Evolutionary conservation across 2,888 invertebrate species (phyloP), one percentile per base, ranked within the genome.

Genomic region (Philonicus albiceps): DNA sequence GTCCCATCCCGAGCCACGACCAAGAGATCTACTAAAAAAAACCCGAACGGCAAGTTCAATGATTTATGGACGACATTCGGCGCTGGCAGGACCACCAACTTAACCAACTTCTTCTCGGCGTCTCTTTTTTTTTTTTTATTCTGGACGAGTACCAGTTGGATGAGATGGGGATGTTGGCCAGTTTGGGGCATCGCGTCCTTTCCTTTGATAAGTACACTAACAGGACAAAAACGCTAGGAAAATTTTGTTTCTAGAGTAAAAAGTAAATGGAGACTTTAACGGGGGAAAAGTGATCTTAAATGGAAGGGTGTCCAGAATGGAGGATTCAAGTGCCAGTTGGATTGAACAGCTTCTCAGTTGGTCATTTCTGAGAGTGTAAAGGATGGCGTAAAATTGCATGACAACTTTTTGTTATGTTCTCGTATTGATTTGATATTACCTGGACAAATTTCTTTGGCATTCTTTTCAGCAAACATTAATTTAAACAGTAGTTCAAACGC

Each of bases 31-130:
- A 74, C 84, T 86, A 87, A 87, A 87, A n/a, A 87, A 87, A 81
- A 64, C 64, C 27, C 85, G 83, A 75, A 81, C 55, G 83, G 73
- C 83, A 87, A 87, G 87, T 87, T 87, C 87, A 87, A 87, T 87
- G 87, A 87, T 87, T 87, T 87, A 87, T 87, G 87, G 86, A 87
- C 81, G 84, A 81, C 86, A 87, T 87, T 86, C 86, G 74, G 85
- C 34, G 31, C 31, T 86, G 85, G 85, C 87, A 87, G 86, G 85
- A 85, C 86, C 85, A 87, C 85, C 86, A 43, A 75, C 86, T 85
- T 80, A 84, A 75, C 85, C 55, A 74, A 86, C 84, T 64, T 64
- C 64, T 64, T 64, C 11, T 64, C 27, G 64, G 64, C 19, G 22
- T 64, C 2, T 27, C 8, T 86, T 85, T 87, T 86, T 86, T 87